phyloP scores from a whole-genome alignment of 2,113 vertebrate species.

The Riparia riparia region DNA sequence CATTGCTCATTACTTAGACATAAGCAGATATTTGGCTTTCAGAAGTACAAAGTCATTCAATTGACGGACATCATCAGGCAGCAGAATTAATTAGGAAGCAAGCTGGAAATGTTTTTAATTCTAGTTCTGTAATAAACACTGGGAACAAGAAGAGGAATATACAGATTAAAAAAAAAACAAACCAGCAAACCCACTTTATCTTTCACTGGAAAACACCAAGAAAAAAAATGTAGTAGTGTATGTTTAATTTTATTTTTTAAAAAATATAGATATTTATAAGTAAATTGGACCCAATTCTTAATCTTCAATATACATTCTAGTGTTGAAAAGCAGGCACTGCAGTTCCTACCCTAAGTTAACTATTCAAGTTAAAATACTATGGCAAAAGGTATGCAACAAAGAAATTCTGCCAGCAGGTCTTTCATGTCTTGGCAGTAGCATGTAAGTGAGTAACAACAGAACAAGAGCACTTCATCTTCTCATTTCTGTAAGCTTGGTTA shows the following conservation, averaged over 20 bases:
- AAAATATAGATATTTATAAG: not conserved
- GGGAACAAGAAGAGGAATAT: not conserved
- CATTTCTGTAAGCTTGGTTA: not conserved
- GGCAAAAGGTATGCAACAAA: not conserved
- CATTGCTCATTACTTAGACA: not conserved
- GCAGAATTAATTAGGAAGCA: not conserved
- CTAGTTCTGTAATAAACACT: not conserved
- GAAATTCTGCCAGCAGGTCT: not conserved
- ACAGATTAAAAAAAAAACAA: not conserved
- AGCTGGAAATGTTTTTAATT: not conserved
- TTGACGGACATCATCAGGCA: rapidly evolving
- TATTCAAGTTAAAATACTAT: not conserved
- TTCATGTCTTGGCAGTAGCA: not conserved
- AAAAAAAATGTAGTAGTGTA: not conserved
- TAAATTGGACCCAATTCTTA: not conserved
- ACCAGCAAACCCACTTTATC: rapidly evolving
- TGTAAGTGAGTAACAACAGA: not conserved
- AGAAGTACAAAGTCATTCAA: not conserved
- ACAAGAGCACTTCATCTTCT: not conserved
- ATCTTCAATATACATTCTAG: not conserved
- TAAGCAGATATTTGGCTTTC: not conserved
- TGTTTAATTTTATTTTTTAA: not conserved
- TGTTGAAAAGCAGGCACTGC: not conserved
- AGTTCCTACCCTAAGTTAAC: not conserved
- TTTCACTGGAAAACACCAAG: not conserved